phyloP scores from a whole-genome alignment of 2,888 invertebrate species.

The Nomada fabriciana region DNA sequence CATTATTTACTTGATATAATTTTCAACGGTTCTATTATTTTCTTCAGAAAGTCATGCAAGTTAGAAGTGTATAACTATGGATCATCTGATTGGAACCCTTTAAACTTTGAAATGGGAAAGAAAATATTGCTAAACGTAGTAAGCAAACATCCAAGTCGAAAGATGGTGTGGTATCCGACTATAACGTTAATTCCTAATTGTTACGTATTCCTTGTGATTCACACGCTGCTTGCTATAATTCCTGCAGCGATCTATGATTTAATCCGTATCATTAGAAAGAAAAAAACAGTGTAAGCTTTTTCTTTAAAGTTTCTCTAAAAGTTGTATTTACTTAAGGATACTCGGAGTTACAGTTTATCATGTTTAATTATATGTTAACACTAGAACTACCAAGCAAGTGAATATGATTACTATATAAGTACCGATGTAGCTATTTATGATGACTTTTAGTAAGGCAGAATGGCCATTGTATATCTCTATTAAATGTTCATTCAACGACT shows the following conservation, averaged over 20 bases:
- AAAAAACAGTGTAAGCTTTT: constrained; percentile 73
- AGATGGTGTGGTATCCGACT: constrained; percentile 39
- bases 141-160: constrained; percentile 50
- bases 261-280: constrained; percentile 61
- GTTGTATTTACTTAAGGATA: neutral
- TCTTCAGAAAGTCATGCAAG: constrained; percentile 87
- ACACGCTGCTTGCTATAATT: constrained; percentile 61
- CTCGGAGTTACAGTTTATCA: too few species aligned
- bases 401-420: too few species aligned
- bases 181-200: too few species aligned
- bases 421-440: too few species aligned
- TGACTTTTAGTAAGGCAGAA: too few species aligned
- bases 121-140: accelerated
- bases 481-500: too few species aligned
- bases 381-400: too few species aligned
- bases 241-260: constrained; percentile 72
- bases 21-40: neutral
- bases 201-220: too few species aligned
- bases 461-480: too few species aligned
- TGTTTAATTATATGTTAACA: too few species aligned
- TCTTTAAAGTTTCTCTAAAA: neutral
- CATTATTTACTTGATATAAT: neutral
- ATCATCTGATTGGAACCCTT: constrained; percentile 90
- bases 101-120: constrained; percentile 21
- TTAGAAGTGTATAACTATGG: too few species aligned